These are phyloP conservation scores for Theonella swinhoei DNA, from an alignment of 37 sponge, comb jelly and placozoan genomes.

Conservation along the genomic window DNA sequence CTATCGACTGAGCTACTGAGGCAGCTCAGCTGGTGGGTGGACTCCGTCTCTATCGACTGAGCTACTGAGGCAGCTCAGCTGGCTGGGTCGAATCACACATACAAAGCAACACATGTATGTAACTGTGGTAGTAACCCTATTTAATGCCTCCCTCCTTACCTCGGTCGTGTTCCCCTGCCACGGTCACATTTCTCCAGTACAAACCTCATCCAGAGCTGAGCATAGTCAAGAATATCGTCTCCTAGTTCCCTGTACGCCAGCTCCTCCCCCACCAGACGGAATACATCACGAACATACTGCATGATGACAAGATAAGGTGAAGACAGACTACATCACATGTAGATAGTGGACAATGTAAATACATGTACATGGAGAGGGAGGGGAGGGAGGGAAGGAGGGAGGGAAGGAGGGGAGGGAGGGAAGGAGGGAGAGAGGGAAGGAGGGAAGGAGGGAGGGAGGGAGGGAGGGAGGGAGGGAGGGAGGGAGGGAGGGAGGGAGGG, in stretches of 20 bases:
- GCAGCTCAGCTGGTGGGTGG: no score
- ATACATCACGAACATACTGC: conserved; percentile 75
- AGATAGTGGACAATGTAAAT: neutral
- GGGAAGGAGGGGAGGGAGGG: no score
- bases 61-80: no score
- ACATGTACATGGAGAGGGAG: no score
- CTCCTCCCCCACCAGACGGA: conserved; percentile 74
- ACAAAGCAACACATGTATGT: no score
- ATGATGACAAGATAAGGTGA: neutral
- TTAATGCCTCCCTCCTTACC: conserved; percentile 48
- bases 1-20: no score
- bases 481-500: neutral
- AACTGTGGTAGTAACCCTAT: no score
- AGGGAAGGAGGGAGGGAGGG: no score
- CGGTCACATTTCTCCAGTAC: conserved; percentile 65
- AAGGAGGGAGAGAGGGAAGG: no score
- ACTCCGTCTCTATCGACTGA: no score
- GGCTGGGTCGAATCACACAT: no score
- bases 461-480: neutral
- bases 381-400: no score
- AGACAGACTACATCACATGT: neutral
- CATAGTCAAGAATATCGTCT: conserved; percentile 39
- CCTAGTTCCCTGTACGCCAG: conserved; percentile 54
- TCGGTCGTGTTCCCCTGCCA: conserved; percentile 67
- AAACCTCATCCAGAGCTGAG: conserved; percentile 74